phyloP scores from a whole-genome alignment of 1,140 invertebrate genomes.

The Cherax destructor region DNA sequence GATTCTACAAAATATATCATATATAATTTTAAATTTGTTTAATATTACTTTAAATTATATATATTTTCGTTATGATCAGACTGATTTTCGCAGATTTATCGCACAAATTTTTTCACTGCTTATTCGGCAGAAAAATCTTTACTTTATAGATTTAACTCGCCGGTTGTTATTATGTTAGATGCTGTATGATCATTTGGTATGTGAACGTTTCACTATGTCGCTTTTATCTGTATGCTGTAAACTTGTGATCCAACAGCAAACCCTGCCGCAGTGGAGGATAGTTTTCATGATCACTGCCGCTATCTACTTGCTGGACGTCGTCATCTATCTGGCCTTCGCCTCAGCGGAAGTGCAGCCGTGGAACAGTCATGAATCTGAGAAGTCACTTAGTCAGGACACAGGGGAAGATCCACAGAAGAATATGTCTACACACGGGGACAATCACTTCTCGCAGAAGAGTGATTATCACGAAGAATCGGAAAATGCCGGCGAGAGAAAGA shows the following conservation, averaged over 20 bases:
- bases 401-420: not conserved
- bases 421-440: not conserved
- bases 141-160: not conserved
- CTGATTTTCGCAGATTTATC: too few species aligned
- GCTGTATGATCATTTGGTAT: too few species aligned
- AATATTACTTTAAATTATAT: too few species aligned
- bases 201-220: too few species aligned
- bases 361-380: not conserved
- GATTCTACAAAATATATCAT: too few species aligned
- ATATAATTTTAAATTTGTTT: too few species aligned
- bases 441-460: not conserved
- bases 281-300: constrained; percentile 71
- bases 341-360: constrained; percentile 51
- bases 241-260: constrained; percentile 67
- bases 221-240: not conserved
- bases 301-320: constrained; percentile 26
- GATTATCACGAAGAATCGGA: not conserved
- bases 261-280: constrained; percentile 72
- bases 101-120: too few species aligned
- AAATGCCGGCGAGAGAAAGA: not conserved
- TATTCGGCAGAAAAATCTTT: too few species aligned
- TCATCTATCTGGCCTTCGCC: constrained; percentile 49
- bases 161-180: too few species aligned
- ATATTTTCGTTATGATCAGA: too few species aligned
- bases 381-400: not conserved